These are phyloP conservation scores for Poecilia gillii DNA, from an alignment of 2,797 vertebrate species.

Conservation along the genomic window DNA sequence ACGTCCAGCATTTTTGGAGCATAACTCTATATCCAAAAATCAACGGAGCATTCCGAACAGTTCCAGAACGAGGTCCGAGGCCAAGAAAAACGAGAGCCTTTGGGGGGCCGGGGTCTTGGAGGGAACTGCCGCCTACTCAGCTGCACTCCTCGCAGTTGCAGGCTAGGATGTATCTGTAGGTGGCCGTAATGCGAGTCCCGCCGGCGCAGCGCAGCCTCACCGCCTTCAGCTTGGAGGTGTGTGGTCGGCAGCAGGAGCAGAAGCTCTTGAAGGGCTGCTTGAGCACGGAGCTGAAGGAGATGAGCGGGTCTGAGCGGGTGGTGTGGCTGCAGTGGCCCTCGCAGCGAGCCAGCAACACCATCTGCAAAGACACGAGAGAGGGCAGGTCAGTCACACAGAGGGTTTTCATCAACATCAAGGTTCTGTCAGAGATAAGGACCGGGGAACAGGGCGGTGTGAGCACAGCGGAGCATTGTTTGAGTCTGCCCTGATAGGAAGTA, in stretches of 20 bases:
- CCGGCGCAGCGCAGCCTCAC: conserved; percentile 91
- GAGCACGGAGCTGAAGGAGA: conserved; percentile 95
- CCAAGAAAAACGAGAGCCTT: conserved; percentile 37
- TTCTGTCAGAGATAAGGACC: background rate
- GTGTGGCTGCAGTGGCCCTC: conserved; percentile 95
- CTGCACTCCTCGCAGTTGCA: conserved; percentile 97
- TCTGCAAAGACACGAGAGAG: conserved; percentile 76
- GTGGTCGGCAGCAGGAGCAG: conserved; percentile 95
- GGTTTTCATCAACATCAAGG: conserved; percentile 1
- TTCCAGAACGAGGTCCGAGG: conserved; percentile 20
- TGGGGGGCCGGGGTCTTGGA: conserved; percentile 3
- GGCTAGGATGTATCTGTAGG: conserved; percentile 97
- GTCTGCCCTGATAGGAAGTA: conserved; percentile 3
- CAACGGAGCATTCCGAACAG: conserved; percentile 31
- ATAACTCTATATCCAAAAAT: conserved; percentile 34
- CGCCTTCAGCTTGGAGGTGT: conserved; percentile 97
- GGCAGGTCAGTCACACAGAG: background rate
- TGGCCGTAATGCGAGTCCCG: conserved; percentile 93
- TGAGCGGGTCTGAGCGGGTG: conserved; percentile 93
- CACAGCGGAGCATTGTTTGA: conserved; percentile 27
- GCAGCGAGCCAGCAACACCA: conserved; percentile 94
- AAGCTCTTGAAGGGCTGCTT: conserved; percentile 96
- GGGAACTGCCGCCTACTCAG: conserved; percentile 66
- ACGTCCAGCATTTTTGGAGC: conserved; percentile 32
- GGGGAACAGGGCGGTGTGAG: background rate